Percentiles rank a stretch among this genome's conserved stretches.
These are phyloP conservation scores for Thalassophryne amazonica DNA, from an alignment of 2,797 vertebrate genomes.

Conservation along the genomic window DNA sequence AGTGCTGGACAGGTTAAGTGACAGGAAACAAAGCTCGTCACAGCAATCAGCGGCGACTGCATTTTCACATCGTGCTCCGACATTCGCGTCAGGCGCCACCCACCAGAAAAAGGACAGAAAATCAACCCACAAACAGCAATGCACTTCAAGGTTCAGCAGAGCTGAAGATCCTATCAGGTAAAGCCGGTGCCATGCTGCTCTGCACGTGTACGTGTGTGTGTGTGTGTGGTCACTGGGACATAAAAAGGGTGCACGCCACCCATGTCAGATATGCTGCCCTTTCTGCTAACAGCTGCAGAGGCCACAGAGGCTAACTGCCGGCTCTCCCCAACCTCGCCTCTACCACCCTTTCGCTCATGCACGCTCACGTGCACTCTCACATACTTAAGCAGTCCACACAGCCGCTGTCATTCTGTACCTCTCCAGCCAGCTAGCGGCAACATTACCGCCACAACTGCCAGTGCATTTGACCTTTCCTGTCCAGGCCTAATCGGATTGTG, in stretches of 20 bases:
- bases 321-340: slow-evolving; percentile 32
- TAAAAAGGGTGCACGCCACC: slow-evolving; percentile 58
- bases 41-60: neutral
- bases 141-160: slow-evolving; percentile 20
- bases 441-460: slow-evolving; percentile 80
- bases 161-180: slow-evolving; percentile 50
- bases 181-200: slow-evolving; percentile 22
- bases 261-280: slow-evolving; percentile 79
- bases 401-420: slow-evolving; percentile 47
- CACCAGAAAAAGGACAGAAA: slow-evolving; percentile 1
- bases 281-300: slow-evolving; percentile 75
- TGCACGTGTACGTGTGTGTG: neutral
- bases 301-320: slow-evolving; percentile 78
- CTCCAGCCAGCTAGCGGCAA: slow-evolving; percentile 82
- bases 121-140: slow-evolving; percentile 6
- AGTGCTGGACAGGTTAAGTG: neutral
- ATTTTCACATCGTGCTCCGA: slow-evolving; percentile 24
- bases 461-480: slow-evolving; percentile 95
- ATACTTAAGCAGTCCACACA: slow-evolving; percentile 12
- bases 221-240: slow-evolving; percentile 46
- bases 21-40: neutral
- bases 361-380: slow-evolving; percentile 11
- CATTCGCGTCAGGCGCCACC: slow-evolving; percentile 1
- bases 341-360: slow-evolving; percentile 16
- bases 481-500: slow-evolving; percentile 95